A percentile compares a stretch with the other conserved stretches of the same genome.
Evolutionary conservation across 1,140 invertebrate species (phyloP).

Genomic region (Physella acuta): DNA sequence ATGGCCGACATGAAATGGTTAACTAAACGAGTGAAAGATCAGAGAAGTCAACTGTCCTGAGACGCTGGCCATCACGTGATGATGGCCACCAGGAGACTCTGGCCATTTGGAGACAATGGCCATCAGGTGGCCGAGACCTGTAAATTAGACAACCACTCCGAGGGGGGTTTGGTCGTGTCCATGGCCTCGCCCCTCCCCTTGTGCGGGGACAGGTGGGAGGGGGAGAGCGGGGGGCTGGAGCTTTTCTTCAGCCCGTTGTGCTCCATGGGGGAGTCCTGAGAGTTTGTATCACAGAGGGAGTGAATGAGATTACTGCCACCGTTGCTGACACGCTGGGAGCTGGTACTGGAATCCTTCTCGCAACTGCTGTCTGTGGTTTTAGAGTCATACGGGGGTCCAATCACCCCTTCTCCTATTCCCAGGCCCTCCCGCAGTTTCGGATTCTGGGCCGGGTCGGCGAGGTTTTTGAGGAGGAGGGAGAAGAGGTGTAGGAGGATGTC

Average conservation of each 20-base stretch:
- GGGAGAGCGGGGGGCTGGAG: not conserved
- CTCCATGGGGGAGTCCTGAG: not conserved
- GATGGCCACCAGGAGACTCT: too few relatives aligned
- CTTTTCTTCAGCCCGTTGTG: not conserved
- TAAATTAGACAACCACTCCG: constrained; percentile 19
- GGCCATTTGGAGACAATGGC: too few relatives aligned
- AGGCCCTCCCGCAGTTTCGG: constrained; percentile 20
- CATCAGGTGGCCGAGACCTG: constrained; percentile 24
- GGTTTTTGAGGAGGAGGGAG: constrained; percentile 46
- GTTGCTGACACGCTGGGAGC: not conserved
- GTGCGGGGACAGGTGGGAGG: not conserved
- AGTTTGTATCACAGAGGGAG: constrained; percentile 10
- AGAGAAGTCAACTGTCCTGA: too few relatives aligned
- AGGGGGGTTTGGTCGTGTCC: constrained; percentile 4
- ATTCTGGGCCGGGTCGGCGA: constrained; percentile 51
- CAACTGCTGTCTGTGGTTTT: not conserved
- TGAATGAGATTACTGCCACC: constrained; percentile 4
- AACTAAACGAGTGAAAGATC: too few relatives aligned
- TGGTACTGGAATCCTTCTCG: not conserved
- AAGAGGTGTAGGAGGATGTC: constrained; percentile 76
- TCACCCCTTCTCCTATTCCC: constrained; percentile 9
- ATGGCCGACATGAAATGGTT: too few relatives aligned
- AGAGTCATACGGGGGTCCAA: not conserved
- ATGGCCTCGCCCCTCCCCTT: not conserved
- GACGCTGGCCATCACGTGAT: too few relatives aligned